A percentile compares a stretch with the other conserved stretches of the same genome.
These are phyloP conservation scores for Cosmopolites sordidus DNA, from an alignment of 2,888 invertebrate species.

Conservation along the genomic window DNA sequence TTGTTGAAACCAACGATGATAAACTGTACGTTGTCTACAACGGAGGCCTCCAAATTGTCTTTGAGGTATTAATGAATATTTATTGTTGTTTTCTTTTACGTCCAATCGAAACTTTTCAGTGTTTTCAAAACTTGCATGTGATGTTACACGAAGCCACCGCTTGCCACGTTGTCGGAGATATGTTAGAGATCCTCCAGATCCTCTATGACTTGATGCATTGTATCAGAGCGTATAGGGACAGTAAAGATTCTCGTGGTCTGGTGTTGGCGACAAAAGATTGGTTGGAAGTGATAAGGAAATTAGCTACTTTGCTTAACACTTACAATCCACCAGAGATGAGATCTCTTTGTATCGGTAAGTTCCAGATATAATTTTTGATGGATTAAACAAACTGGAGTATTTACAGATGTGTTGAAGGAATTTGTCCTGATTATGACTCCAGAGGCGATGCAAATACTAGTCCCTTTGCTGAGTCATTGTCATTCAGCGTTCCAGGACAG, in stretches of 20 bases:
- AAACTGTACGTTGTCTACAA: slow-evolving; percentile 85
- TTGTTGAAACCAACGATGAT: slow-evolving; percentile 87
- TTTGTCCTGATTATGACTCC: slow-evolving; percentile 72
- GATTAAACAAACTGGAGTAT: not conserved
- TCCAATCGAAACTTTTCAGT: slow-evolving; percentile 57
- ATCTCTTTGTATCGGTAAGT: slow-evolving; percentile 69
- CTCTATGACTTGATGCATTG: slow-evolving; percentile 70
- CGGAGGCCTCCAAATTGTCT: slow-evolving; percentile 77
- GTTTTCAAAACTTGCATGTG: slow-evolving; percentile 84
- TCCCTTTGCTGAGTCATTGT: slow-evolving; percentile 80
- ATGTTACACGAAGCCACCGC: slow-evolving; percentile 94
- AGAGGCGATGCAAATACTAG: slow-evolving; percentile 76
- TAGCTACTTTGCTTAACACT: slow-evolving; percentile 83
- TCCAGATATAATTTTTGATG: not conserved
- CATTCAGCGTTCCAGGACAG: slow-evolving; percentile 75
- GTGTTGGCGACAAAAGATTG: slow-evolving; percentile 77
- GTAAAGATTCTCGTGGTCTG: slow-evolving; percentile 62
- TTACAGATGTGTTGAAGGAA: slow-evolving; percentile 69
- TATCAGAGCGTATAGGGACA: slow-evolving; percentile 63
- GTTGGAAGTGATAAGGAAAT: slow-evolving; percentile 79
- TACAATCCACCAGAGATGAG: slow-evolving; percentile 84
- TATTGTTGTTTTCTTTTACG: not conserved
- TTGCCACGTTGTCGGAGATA: slow-evolving; percentile 77
- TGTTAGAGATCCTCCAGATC: slow-evolving; percentile 78
- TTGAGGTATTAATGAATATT: slow-evolving; percentile 55